Percentiles rank a stretch among this genome's conserved stretches.
Evolutionary conservation across 2,888 invertebrate species (phyloP).

Genomic region (Tachystola acroxantha): DNA sequence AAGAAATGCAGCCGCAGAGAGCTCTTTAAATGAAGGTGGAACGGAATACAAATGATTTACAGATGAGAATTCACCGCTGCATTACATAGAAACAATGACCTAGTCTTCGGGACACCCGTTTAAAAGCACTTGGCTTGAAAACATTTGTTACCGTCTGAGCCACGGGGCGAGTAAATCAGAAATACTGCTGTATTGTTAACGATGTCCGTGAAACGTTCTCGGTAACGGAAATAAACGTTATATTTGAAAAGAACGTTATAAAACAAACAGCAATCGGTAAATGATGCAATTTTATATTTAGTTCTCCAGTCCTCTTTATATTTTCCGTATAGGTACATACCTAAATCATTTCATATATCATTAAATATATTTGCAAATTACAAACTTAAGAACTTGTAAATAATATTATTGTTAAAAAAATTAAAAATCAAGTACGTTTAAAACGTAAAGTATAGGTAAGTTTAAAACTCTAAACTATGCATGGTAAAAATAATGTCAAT

Average conservation of each 20-base stretch:
- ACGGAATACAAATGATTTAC: constrained; percentile 9
- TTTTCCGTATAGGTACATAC: no score
- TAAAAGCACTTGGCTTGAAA: constrained; percentile 7
- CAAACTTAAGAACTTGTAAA: no score
- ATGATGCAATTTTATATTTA: constrained; percentile 12
- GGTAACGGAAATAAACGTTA: constrained; percentile 9
- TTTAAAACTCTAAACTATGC: no score
- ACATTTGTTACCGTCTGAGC: constrained; percentile 7
- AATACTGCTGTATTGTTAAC: constrained; percentile 18
- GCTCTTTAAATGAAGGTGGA: constrained; percentile 6
- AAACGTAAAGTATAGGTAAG: no score
- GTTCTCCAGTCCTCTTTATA: no score
- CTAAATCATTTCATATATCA: no score
- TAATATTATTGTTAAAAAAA: no score
- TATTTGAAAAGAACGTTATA: constrained; percentile 10
- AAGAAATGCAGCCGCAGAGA: not conserved
- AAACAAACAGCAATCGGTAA: constrained; percentile 9
- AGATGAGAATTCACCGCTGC: constrained; percentile 4
- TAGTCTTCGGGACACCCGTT: constrained; percentile 9
- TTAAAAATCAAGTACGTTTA: no score
- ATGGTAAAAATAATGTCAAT: no score
- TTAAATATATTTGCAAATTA: no score
- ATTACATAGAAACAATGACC: constrained; percentile 8
- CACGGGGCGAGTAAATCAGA: constrained; percentile 15
- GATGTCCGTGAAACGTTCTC: constrained; percentile 10